Conservation (phyloP, 1,140 invertebrate genomes). For the Branchinecta lindahli region DNA sequence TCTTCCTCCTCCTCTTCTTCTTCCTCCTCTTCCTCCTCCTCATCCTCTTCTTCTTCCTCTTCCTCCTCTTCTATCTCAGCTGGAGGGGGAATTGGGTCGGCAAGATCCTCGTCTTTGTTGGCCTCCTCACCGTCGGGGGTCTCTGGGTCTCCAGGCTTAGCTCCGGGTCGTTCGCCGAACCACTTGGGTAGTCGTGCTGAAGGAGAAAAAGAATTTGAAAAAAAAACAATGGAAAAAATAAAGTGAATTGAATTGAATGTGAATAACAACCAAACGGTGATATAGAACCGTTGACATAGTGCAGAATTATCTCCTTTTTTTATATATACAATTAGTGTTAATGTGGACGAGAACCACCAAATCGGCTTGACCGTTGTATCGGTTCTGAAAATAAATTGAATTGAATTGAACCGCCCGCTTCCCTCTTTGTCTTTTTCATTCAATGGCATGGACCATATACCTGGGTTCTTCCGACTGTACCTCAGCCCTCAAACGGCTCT, state of each 20-base stretch:
- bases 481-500: too few relatives aligned
- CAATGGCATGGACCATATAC: too few relatives aligned
- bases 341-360: too few relatives aligned
- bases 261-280: not conserved
- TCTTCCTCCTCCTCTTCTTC: slow-evolving; percentile 39
- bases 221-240: slow-evolving; percentile 15
- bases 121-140: slow-evolving; percentile 68
- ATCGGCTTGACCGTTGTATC: too few relatives aligned
- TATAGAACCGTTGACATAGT: not conserved
- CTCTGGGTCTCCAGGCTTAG: slow-evolving; percentile 68
- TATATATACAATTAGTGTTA: too few relatives aligned
- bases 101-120: slow-evolving; percentile 40
- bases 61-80: slow-evolving; percentile 41
- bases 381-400: slow-evolving; percentile 12
- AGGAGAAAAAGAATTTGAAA: slow-evolving; percentile 22
- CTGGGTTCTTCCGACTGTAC: too few relatives aligned
- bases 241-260: slow-evolving; percentile 6
- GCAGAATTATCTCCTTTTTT: too few relatives aligned
- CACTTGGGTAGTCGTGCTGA: slow-evolving; percentile 77
- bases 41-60: slow-evolving; percentile 46
- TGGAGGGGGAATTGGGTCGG: slow-evolving; percentile 33
- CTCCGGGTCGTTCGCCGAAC: slow-evolving; percentile 83
- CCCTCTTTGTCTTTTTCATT: not conserved
- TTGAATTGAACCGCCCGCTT: not conserved
- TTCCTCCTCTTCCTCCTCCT: slow-evolving; percentile 54